Evolutionary conservation across 2,113 vertebrate species (phyloP).

Genomic region (Etheostoma spectabile): DNA sequence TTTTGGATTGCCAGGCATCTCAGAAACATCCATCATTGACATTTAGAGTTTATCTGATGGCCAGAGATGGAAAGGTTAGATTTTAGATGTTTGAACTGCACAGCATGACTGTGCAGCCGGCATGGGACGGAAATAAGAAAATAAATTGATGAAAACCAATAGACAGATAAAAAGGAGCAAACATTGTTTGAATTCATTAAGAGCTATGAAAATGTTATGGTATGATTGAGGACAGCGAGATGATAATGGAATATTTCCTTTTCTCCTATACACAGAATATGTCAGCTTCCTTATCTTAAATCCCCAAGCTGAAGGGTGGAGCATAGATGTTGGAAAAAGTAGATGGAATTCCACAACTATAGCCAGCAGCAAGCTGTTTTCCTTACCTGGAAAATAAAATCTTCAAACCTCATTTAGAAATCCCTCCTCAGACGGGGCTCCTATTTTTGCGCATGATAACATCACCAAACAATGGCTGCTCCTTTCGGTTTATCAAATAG

Average conservation of each 20-base stretch:
- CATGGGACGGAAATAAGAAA: constrained; percentile 29
- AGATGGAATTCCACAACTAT: constrained; percentile 46
- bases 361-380: constrained; percentile 60
- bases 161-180: constrained; percentile 23
- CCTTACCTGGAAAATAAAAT: constrained; percentile 41
- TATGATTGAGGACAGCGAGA: constrained; percentile 30
- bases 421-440: constrained; percentile 41
- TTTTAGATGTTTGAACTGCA: constrained; percentile 69
- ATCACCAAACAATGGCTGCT: constrained; percentile 61
- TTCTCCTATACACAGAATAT: constrained; percentile 43
- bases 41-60: constrained; percentile 77
- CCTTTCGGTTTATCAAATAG: constrained; percentile 70
- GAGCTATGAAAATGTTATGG: constrained; percentile 17
- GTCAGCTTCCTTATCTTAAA: constrained; percentile 55
- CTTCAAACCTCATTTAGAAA: constrained; percentile 63
- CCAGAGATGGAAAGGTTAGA: constrained; percentile 74
- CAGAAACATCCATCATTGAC: constrained; percentile 73
- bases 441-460: constrained; percentile 68
- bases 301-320: constrained; percentile 48
- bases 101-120: constrained; percentile 36
- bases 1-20: constrained; percentile 63
- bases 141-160: constrained; percentile 48
- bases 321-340: constrained; percentile 39
- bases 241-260: constrained; percentile 51
- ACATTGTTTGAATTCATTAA: constrained; percentile 34